These are phyloP conservation scores for Lordiphosa andalusiaca DNA, from an alignment of 2,888 invertebrate genomes.

Conservation along the genomic window DNA sequence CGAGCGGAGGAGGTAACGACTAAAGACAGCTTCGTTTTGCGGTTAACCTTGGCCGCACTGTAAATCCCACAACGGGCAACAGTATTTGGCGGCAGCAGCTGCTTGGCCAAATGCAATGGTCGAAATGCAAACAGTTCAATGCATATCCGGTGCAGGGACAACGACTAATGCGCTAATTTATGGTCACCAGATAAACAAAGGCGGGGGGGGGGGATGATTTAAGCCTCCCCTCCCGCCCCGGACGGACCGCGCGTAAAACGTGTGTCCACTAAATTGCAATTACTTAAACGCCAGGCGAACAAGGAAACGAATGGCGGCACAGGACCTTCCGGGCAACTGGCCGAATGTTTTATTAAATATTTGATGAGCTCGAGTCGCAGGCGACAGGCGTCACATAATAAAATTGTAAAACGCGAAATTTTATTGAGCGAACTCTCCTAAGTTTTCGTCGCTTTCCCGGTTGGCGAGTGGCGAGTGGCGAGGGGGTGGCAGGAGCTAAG, in stretches of 20 bases:
- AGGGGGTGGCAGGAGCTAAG: constrained; percentile 43
- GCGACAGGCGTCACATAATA: constrained; percentile 70
- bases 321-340: neutral
- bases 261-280: constrained; percentile 69
- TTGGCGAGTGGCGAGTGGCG: too few relatives aligned
- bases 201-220: constrained; percentile 48
- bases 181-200: constrained; percentile 70
- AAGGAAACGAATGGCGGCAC: constrained; percentile 23
- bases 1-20: constrained; percentile 14
- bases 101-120: constrained; percentile 61
- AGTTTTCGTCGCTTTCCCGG: constrained; percentile 15
- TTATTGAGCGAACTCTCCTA: constrained; percentile 55
- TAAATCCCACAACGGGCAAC: constrained; percentile 54
- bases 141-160: constrained; percentile 51
- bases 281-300: constrained; percentile 56
- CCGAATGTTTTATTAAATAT: constrained; percentile 54
- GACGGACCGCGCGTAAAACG: constrained; percentile 47
- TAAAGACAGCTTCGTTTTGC: constrained; percentile 57
- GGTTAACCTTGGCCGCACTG: constrained; percentile 48
- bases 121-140: constrained; percentile 70
- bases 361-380: constrained; percentile 37
- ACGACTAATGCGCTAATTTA: constrained; percentile 68
- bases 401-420: constrained; percentile 77
- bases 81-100: constrained; percentile 66
- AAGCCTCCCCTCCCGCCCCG: constrained; percentile 25